phyloP scores from a whole-genome alignment of 1,140 invertebrate species.

The Drosophila saltans region DNA sequence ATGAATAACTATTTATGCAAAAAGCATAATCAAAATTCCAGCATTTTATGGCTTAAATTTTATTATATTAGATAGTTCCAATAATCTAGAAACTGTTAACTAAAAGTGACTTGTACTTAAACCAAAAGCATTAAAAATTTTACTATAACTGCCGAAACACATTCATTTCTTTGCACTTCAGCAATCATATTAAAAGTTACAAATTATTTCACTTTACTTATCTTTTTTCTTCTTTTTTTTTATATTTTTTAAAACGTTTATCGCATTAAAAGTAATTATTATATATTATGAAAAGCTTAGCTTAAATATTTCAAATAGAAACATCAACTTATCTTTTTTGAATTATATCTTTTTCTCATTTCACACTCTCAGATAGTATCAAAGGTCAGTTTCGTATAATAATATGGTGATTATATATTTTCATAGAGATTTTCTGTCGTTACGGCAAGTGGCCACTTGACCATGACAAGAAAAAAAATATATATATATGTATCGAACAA shows the following conservation, averaged over 20 bases:
- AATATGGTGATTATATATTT: background rate
- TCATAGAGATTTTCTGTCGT: background rate
- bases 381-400: conserved; percentile 2
- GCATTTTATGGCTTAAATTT: too few species aligned
- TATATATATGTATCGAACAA: conserved; percentile 32
- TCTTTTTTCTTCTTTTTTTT: too few species aligned
- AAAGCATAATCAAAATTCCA: too few species aligned
- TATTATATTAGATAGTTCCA: too few species aligned
- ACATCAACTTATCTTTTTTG: background rate
- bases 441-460: conserved; percentile 51
- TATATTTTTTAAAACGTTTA: background rate
- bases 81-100: too few species aligned
- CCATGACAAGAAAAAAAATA: conserved; percentile 50
- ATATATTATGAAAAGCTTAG: background rate
- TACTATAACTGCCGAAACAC: too few species aligned
- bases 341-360: background rate
- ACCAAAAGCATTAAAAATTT: too few species aligned
- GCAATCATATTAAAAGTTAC: too few species aligned
- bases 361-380: background rate
- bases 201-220: too few species aligned
- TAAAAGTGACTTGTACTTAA: too few species aligned
- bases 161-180: too few species aligned
- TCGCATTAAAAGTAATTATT: background rate
- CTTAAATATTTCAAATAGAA: background rate
- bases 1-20: too few species aligned